Evolutionary conservation across 1,140 invertebrate species (phyloP).

Genomic region (Drusus annulatus): DNA sequence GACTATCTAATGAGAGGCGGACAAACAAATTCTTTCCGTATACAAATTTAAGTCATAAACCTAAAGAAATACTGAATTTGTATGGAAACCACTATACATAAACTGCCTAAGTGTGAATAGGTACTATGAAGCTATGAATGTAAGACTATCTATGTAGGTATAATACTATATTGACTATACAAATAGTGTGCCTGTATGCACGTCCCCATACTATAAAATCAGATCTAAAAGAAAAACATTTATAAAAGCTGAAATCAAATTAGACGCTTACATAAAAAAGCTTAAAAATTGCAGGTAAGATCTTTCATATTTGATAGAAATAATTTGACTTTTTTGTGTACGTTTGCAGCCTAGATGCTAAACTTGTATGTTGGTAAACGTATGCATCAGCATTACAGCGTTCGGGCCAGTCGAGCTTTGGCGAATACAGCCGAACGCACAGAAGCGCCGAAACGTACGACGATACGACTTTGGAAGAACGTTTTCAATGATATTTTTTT

Average conservation of each 20-base stretch:
- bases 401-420: conserved; percentile 38
- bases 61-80: background rate
- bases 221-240: too few species aligned
- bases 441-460: conserved; percentile 28
- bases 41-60: conserved; percentile 13
- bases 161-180: conserved; percentile 1
- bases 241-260: background rate
- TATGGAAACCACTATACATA: background rate
- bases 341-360: background rate
- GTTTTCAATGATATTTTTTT: background rate
- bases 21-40: conserved; percentile 45
- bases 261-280: background rate
- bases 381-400: background rate
- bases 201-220: background rate
- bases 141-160: background rate
- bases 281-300: background rate
- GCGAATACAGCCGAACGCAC: conserved; percentile 41
- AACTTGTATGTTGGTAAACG: background rate
- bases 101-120: background rate
- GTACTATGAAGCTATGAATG: background rate
- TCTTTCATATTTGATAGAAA: background rate
- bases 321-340: too few species aligned
- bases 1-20: too few species aligned
- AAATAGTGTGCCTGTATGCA: background rate
- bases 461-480: background rate